phyloP scores from a whole-genome alignment of 1,140 invertebrate species.

The Aphelenchoides avenae region DNA sequence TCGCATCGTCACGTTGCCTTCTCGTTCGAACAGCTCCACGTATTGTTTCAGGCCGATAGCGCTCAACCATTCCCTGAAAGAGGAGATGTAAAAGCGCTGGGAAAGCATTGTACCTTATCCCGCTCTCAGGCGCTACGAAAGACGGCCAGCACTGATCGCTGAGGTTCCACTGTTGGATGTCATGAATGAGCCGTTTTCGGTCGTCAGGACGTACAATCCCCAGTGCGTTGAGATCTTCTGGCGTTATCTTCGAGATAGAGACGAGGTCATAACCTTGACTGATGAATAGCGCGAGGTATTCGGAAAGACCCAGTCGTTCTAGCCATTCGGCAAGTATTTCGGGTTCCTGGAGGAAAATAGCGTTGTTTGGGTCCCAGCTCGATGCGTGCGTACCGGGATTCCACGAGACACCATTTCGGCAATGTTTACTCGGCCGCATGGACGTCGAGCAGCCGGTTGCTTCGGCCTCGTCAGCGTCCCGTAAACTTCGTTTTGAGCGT shows the following conservation, averaged over 20 bases:
- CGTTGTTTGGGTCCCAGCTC: neutral
- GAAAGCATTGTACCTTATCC: slow-evolving; percentile 19
- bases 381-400: slow-evolving; percentile 62
- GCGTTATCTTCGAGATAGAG: slow-evolving; percentile 94
- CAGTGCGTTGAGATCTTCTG: slow-evolving; percentile 76
- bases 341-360: slow-evolving; percentile 68
- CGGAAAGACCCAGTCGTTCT: slow-evolving; percentile 86
- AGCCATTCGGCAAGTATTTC: slow-evolving; percentile 91
- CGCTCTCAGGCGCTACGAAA: slow-evolving; percentile 10
- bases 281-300: slow-evolving; percentile 87
- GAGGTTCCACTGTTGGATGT: slow-evolving; percentile 88
- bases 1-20: slow-evolving; percentile 87
- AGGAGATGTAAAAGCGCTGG: slow-evolving; percentile 9
- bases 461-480: neutral
- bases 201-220: slow-evolving; percentile 95
- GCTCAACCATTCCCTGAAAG: slow-evolving; percentile 36
- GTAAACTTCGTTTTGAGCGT: slow-evolving; percentile 8
- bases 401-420: slow-evolving; percentile 66
- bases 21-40: slow-evolving; percentile 65
- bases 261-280: slow-evolving; percentile 93
- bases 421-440: slow-evolving; percentile 59
- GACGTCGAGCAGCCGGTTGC: slow-evolving; percentile 10
- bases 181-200: slow-evolving; percentile 86
- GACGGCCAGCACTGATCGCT: slow-evolving; percentile 69
- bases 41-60: slow-evolving; percentile 50